Evolutionary conservation across 2,797 vertebrate species (phyloP), one percentile per base, ranked within the genome.

Genomic region (Myotis daubentonii): DNA sequence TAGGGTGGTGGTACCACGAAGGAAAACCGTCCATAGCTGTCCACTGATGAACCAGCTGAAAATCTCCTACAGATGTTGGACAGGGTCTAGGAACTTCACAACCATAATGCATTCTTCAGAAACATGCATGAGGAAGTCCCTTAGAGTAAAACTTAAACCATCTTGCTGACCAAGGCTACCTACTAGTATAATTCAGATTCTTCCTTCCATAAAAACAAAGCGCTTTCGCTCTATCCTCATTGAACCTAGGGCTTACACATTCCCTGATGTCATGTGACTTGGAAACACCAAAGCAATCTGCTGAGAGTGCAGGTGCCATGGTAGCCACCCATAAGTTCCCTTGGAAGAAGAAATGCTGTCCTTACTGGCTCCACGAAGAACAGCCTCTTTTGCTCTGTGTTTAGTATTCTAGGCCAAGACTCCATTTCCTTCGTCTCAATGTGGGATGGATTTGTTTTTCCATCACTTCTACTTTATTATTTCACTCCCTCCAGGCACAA

Each of bases 401-500:
- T 38, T 57, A 68, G 30, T 51, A 68, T 9, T 80, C 53, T 80
- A 65, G n/a, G 41, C n/a, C 38, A 95, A 65, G 55, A 93, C 57
- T 51, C 62, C 30, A 57, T 9, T 47, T 82, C 30, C 60, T 88
- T 66, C 60, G 79, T 74, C 66, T 76, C 44, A 38, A 1, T n/a
- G 38, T 3, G 68, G 53, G 65, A 82, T 89, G 53, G 71, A 51
- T 94, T 86, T 92, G 86, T 74, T 95, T 95, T 74, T 55, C 38
- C 12, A 75, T 91, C 30, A 86, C 80, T 92, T 84, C 10, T 36
- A 60, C 36, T 93, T 62, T 83, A 89, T 84, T 92, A 94, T 94
- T 94, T 93, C 20, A 76, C 78, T 85, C 28, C 55, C 44, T 87
- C 25, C 23, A 71, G 81, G 53, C 22, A 62, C 23, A 72, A 74